Evolutionary conservation across 2,888 invertebrate genomes (phyloP).

Genomic region (Tryphoninae sp.): DNA sequence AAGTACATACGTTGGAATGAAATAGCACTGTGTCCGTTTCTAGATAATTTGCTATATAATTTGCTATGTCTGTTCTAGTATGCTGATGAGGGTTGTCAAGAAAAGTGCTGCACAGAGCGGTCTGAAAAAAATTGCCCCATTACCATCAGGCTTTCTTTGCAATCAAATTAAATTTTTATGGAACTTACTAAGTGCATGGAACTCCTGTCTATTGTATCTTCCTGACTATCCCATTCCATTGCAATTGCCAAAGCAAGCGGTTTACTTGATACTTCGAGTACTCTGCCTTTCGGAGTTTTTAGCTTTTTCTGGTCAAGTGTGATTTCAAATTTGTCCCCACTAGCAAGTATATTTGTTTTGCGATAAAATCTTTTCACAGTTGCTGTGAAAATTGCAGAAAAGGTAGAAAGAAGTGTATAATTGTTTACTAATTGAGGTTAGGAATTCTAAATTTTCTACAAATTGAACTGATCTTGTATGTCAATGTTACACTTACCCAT

Average conservation of each 20-base stretch:
- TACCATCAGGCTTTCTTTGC: constrained; percentile 18
- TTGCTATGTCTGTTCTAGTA: constrained; percentile 88
- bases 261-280: constrained; percentile 91
- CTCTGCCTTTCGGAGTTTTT: constrained; percentile 93
- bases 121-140: constrained; percentile 83
- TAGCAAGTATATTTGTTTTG: constrained; percentile 87
- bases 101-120: constrained; percentile 93
- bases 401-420: background rate
- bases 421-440: constrained; percentile 55
- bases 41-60: constrained; percentile 90
- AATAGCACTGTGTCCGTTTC: constrained; percentile 92
- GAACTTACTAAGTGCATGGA: constrained; percentile 93
- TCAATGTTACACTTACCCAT: constrained; percentile 49
- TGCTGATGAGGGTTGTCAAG: constrained; percentile 95
- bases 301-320: constrained; percentile 93
- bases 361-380: constrained; percentile 88
- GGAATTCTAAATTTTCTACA: background rate
- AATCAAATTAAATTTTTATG: constrained; percentile 1
- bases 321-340: constrained; percentile 90
- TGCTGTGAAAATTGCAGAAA: constrained; percentile 72
- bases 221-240: constrained; percentile 96
- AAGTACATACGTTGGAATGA: constrained; percentile 86
- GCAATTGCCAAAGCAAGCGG: constrained; percentile 96
- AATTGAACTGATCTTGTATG: background rate
- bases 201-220: constrained; percentile 88